Conservation (phyloP, 2,113 vertebrate genomes). For the Notechis scutatus region DNA sequence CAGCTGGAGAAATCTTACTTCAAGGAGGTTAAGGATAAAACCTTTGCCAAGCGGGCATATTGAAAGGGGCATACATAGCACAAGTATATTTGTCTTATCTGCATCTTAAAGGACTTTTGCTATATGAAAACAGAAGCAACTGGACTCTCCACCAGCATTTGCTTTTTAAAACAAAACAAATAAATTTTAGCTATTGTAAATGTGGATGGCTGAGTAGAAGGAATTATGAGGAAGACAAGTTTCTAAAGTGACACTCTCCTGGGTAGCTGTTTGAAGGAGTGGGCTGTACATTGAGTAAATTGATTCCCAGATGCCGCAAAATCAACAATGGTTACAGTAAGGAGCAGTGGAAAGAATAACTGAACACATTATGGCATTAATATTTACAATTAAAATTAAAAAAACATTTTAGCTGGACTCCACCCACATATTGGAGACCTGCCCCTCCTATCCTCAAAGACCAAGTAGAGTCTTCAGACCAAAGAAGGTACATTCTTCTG, state of each 20-base stretch:
- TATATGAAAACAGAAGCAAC: not conserved
- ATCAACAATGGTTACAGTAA: not conserved
- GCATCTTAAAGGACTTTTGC: not conserved
- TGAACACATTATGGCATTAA: not conserved
- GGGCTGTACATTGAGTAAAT: not conserved
- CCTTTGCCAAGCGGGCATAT: not conserved
- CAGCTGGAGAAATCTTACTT: not conserved
- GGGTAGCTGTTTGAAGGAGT: not conserved
- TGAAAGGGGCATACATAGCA: not conserved
- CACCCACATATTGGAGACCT: not conserved
- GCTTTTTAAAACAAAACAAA: not conserved
- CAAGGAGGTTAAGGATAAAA: not conserved
- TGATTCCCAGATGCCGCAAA: not conserved
- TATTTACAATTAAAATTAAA: not conserved
- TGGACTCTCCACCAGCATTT: not conserved
- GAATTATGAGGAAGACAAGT: not conserved
- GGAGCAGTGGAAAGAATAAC: not conserved
- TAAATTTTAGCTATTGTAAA: not conserved
- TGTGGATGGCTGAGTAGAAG: not conserved
- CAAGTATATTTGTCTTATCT: not conserved
- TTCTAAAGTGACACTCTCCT: not conserved
- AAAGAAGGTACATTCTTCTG: not conserved
- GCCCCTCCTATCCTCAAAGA: not conserved
- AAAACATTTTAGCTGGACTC: not conserved
- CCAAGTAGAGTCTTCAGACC: not conserved